These are phyloP conservation scores for Arctocebus calabarensis DNA, from an alignment of 2,797 vertebrate genomes.

Conservation along the genomic window DNA sequence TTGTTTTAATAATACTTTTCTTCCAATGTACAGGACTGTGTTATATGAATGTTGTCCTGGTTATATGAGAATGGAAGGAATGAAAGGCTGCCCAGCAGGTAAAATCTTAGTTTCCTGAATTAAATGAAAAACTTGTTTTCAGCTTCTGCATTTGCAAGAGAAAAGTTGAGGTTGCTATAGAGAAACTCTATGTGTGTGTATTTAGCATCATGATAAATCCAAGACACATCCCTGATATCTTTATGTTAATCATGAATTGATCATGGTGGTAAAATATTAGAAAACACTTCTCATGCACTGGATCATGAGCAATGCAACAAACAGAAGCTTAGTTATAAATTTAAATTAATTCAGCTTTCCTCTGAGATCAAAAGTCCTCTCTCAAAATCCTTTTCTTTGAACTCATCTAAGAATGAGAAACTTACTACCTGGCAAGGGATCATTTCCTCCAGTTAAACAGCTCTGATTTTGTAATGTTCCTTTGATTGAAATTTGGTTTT, in stretches of 20 bases:
- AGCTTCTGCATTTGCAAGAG: too few species aligned
- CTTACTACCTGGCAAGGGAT: not conserved
- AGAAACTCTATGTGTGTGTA: not conserved
- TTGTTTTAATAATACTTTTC: constrained; percentile 46
- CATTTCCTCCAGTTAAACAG: not conserved
- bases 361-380: not conserved
- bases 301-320: not conserved
- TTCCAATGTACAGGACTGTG: constrained; percentile 89
- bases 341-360: not conserved
- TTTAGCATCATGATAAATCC: not conserved
- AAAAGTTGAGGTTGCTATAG: not conserved
- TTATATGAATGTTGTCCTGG: constrained; percentile 99
- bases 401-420: not conserved
- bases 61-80: constrained; percentile 95
- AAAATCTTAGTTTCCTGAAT: constrained; percentile 60
- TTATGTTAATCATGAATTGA: not conserved
- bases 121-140: not conserved
- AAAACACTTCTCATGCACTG: not conserved
- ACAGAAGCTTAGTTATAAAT: not conserved
- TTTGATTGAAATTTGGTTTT: not conserved
- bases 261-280: not conserved
- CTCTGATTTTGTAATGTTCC: not conserved
- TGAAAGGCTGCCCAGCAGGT: constrained; percentile 97
- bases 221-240: not conserved
- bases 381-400: not conserved